Conservation (phyloP, 1,140 invertebrate genomes). For the Dryas iulia region DNA sequence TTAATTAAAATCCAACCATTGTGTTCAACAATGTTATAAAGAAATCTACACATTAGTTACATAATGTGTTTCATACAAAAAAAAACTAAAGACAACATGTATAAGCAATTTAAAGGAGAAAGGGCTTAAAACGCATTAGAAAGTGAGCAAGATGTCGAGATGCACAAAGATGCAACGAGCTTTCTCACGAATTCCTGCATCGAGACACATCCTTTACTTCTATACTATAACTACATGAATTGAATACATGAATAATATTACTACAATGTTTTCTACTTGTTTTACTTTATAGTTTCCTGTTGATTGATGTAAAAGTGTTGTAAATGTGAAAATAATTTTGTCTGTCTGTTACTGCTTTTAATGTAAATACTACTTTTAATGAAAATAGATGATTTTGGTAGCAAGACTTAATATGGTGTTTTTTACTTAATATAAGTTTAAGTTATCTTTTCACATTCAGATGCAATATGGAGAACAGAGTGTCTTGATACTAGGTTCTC, state of each 20-base stretch:
- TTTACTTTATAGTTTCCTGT: neutral
- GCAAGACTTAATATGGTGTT: too few species aligned
- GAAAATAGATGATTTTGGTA: too few species aligned
- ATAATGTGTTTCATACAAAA: neutral
- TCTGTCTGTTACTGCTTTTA: too few species aligned
- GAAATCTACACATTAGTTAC: too few species aligned
- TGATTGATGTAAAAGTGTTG: neutral
- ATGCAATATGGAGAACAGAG: too few species aligned
- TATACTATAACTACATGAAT: neutral
- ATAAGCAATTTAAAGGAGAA: slow-evolving; percentile 24
- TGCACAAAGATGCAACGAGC: slow-evolving; percentile 25
- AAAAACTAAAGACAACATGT: neutral
- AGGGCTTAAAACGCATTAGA: slow-evolving; percentile 34
- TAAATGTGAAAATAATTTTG: too few species aligned
- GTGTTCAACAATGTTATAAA: too few species aligned
- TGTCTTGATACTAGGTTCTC: too few species aligned
- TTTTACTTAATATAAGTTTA: too few species aligned
- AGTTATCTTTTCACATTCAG: too few species aligned
- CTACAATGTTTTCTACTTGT: neutral
- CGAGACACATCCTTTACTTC: slow-evolving; percentile 12
- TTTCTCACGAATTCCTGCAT: slow-evolving; percentile 24
- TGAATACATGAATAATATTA: neutral
- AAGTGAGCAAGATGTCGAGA: slow-evolving; percentile 24
- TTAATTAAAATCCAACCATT: too few species aligned
- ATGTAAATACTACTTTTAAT: too few species aligned